Conservation (phyloP, 2,113 vertebrate genomes). For the Pterocles burchelli region DNA sequence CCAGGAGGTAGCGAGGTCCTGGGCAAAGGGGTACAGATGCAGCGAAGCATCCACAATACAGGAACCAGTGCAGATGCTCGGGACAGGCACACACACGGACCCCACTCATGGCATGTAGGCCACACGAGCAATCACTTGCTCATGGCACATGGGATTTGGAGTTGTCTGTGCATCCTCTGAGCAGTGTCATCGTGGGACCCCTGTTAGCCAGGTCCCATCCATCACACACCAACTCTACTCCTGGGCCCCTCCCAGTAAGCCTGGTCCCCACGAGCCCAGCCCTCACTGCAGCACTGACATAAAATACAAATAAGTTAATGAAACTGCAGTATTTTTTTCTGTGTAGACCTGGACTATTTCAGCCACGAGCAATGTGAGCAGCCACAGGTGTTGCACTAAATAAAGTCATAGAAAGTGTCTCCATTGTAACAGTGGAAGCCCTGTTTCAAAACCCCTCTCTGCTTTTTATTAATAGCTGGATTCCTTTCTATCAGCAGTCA, state of each 20-base stretch:
- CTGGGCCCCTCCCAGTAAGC: not conserved
- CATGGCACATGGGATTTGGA: not conserved
- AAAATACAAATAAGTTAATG: slow-evolving; percentile 78
- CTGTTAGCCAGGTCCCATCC: not conserved
- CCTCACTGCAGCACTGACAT: not conserved
- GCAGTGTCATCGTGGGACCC: not conserved
- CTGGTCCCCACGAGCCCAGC: not conserved
- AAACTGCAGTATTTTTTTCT: slow-evolving; percentile 70
- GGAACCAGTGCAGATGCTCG: fast-evolving
- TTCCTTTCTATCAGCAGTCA: slow-evolving; percentile 84
- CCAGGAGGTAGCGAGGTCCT: not conserved
- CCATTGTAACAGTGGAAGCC: slow-evolving; percentile 81
- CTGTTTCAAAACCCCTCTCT: slow-evolving; percentile 82
- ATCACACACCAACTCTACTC: not conserved
- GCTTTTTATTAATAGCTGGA: slow-evolving; percentile 86
- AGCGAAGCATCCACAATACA: fast-evolving
- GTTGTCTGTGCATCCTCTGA: fast-evolving
- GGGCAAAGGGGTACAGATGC: no score
- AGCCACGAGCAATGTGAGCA: slow-evolving; percentile 78
- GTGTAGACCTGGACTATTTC: slow-evolving; percentile 80
- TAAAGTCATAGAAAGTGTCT: slow-evolving; percentile 85
- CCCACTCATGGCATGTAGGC: fast-evolving
- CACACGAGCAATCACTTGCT: fast-evolving
- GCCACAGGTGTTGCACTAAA: slow-evolving; percentile 85
- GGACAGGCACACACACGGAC: fast-evolving